Evolutionary conservation across 1,140 invertebrate genomes (phyloP).

Genomic region (Artemia franciscana): DNA sequence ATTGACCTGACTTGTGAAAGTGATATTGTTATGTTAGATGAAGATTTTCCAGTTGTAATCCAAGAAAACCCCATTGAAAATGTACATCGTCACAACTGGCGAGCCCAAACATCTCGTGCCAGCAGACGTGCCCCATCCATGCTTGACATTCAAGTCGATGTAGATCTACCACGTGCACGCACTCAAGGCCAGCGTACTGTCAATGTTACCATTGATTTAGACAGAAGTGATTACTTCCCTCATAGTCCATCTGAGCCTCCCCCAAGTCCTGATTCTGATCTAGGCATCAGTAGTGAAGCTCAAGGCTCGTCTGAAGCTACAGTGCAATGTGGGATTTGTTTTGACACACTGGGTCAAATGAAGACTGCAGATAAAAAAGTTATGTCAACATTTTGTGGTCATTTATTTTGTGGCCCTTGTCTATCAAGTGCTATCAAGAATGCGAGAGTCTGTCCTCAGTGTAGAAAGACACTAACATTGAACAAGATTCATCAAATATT

Average conservation of each 20-base stretch:
- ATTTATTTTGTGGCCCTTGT: slow-evolving; percentile 5
- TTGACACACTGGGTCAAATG: slow-evolving; percentile 3
- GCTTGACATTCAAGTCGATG: not conserved
- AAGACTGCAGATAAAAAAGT: slow-evolving; percentile 3
- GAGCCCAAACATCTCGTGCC: no score
- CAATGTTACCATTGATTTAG: not conserved
- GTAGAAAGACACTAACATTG: slow-evolving; percentile 1
- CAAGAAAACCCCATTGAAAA: not conserved
- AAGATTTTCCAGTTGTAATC: not conserved
- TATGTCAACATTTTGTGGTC: slow-evolving; percentile 5
- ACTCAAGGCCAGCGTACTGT: not conserved
- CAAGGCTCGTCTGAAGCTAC: not conserved
- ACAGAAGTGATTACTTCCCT: not conserved
- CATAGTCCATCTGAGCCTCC: not conserved
- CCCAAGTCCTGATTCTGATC: not conserved
- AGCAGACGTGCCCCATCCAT: not conserved
- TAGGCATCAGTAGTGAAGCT: not conserved
- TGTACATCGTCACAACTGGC: no score
- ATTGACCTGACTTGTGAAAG: not conserved
- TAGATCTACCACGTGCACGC: not conserved
- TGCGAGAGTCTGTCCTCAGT: slow-evolving; percentile 1
- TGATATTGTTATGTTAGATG: not conserved
- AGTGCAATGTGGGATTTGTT: slow-evolving; percentile 1
- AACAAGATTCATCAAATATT: slow-evolving; percentile 5
- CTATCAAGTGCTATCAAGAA: not conserved